phyloP scores from a whole-genome alignment of 2,113 vertebrate genomes.

The Phodopus roborovskii region DNA sequence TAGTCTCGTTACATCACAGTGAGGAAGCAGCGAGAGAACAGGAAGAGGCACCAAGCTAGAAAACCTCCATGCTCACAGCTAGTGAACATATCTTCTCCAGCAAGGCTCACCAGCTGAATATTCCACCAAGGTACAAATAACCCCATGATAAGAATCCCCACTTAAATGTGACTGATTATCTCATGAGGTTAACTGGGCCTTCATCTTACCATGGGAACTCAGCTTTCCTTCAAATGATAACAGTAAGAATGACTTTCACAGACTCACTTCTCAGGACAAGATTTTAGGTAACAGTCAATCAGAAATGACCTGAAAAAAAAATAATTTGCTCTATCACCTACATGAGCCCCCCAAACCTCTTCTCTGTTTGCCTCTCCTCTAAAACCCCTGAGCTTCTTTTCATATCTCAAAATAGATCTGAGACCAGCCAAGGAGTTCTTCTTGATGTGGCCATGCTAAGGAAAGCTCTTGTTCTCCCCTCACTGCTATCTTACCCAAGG shows the following conservation, averaged over 20 bases:
- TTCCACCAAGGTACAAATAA: neutral
- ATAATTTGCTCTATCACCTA: neutral
- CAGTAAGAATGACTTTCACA: neutral
- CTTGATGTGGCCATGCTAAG: neutral
- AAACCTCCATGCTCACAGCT: neutral
- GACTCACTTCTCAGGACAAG: neutral
- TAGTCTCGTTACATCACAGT: neutral
- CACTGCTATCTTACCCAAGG: neutral
- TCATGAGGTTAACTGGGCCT: neutral
- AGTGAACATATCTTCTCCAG: neutral
- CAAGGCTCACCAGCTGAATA: neutral
- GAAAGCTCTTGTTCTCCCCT: neutral
- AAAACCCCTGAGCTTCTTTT: neutral
- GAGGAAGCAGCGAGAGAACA: neutral
- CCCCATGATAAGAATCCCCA: neutral
- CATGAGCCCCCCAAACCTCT: neutral
- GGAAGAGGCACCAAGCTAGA: neutral
- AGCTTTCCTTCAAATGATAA: neutral
- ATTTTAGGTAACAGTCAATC: neutral
- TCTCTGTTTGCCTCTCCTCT: neutral
- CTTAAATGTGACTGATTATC: neutral
- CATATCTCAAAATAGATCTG: neutral
- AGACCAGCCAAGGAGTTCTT: neutral
- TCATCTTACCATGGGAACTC: neutral
- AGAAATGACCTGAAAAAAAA: neutral